Evolutionary conservation across 2,797 vertebrate genomes (phyloP).

Genomic region (Apodemus agrarius): DNA sequence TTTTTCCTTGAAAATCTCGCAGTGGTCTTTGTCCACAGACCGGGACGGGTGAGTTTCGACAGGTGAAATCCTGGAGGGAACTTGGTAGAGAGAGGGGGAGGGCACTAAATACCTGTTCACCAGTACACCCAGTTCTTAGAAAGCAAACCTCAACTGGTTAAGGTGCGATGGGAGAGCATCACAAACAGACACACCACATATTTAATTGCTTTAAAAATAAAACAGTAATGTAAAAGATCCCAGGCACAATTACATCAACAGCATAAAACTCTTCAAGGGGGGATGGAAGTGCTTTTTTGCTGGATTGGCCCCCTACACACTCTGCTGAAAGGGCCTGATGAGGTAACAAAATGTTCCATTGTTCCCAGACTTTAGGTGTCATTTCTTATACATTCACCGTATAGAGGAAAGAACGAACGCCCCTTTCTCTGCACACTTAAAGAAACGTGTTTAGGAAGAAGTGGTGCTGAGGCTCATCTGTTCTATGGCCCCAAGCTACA

Average conservation of each 20-base stretch:
- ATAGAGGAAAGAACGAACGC: neutral
- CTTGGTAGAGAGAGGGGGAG: no score
- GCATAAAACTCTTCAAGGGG: conserved; percentile 76
- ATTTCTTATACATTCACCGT: neutral
- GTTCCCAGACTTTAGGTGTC: conserved; percentile 31
- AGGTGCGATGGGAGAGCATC: neutral
- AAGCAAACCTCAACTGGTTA: neutral
- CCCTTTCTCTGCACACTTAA: neutral
- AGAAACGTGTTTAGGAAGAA: neutral
- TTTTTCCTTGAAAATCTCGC: neutral
- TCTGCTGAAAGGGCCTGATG: conserved; percentile 70
- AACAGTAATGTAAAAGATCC: conserved; percentile 73
- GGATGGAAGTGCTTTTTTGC: conserved; percentile 50
- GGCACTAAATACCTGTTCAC: neutral
- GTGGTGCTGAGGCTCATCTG: neutral
- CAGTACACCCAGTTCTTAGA: neutral
- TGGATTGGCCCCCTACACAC: conserved; percentile 62
- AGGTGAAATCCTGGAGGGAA: no score
- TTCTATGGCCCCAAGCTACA: neutral
- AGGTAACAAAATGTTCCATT: conserved; percentile 78
- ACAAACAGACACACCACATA: conserved; percentile 58
- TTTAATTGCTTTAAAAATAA: conserved; percentile 78
- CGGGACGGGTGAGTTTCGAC: fast-evolving
- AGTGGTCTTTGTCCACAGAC: neutral
- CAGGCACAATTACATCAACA: conserved; percentile 72